Evolutionary conservation across 2,797 vertebrate species (phyloP).

Genomic region (Meriones psammophilus): DNA sequence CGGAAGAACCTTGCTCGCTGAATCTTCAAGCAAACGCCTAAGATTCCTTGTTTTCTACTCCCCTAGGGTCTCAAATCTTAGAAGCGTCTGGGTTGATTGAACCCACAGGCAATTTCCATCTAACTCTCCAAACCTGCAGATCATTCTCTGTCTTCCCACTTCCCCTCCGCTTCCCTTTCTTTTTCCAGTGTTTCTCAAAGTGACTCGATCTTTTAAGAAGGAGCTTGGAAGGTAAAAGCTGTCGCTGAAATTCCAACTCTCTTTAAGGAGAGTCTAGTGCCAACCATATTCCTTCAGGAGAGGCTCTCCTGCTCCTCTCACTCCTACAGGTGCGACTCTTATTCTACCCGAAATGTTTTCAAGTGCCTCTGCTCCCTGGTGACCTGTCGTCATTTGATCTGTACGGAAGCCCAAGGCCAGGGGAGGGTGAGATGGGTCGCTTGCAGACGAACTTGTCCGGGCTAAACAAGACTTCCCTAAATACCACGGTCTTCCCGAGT

Average conservation of each 20-base stretch:
- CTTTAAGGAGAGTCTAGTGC: neutral
- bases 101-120: neutral
- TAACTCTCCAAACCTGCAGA: neutral
- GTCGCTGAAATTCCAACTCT: neutral
- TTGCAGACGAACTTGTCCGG: neutral
- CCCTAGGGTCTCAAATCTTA: neutral
- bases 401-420: neutral
- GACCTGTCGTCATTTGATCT: neutral
- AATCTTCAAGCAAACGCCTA: neutral
- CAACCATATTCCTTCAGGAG: neutral
- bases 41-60: neutral
- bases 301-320: neutral
- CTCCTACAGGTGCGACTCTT: neutral
- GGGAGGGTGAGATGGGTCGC: neutral
- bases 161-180: neutral
- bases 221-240: neutral
- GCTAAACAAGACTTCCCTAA: neutral
- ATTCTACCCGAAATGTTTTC: neutral
- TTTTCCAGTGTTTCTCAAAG: neutral
- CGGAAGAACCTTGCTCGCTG: neutral
- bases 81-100: neutral
- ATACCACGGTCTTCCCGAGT: neutral
- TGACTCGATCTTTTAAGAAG: neutral
- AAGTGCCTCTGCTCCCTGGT: neutral
- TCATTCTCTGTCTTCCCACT: accelerated